Evolutionary conservation across 2,888 invertebrate genomes (phyloP), one percentile per base, ranked within the genome.

Genomic region (Cheilosia grossa): DNA sequence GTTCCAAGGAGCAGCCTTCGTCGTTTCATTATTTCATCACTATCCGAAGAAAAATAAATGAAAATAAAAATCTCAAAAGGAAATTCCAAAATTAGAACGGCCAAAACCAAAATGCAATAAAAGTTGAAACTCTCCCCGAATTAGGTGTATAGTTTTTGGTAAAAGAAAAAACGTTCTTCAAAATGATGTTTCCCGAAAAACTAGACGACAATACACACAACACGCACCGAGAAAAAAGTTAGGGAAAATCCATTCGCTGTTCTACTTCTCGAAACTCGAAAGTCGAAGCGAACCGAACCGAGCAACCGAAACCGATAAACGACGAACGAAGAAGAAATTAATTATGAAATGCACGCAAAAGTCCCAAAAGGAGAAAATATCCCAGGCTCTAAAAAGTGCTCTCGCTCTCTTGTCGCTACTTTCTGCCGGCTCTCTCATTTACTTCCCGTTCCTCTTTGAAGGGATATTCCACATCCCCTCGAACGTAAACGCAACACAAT

Each of bases 181-280:
- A 73, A 69, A 59, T 56, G 47, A 77, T 75, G 15, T 64, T 58
- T 42, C 33, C 59, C 33, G 33, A 70, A 61, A 58, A 79, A 37
- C 58, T 27, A 51, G 21, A 73, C 58, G 64, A 6, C 51, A 17
- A 47, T 9, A 37, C 44, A 75, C 74, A 74, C 83, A 70, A 69
- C 80, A 80, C 80, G 70, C 75, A 81, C 72, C 44, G 64, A 49
- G 56, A 66, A 64, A 61, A 80, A 64, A 75, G 40, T 66, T 42
- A 56, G 21, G 72, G 75, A 85, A 80, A 80, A 85, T 85, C 75
- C 69, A 75, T 72, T 81, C 44, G 72, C 27, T 77, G 81, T 67
- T 85, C 81, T 81, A 85, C 61, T 85, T 85, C 58, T 42, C 40
- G 61, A 13, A 17, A 30, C 53, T 44, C 1, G 47, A 44, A 44